phyloP scores from a whole-genome alignment of 2,888 invertebrate species.

The Macropis europaea region DNA sequence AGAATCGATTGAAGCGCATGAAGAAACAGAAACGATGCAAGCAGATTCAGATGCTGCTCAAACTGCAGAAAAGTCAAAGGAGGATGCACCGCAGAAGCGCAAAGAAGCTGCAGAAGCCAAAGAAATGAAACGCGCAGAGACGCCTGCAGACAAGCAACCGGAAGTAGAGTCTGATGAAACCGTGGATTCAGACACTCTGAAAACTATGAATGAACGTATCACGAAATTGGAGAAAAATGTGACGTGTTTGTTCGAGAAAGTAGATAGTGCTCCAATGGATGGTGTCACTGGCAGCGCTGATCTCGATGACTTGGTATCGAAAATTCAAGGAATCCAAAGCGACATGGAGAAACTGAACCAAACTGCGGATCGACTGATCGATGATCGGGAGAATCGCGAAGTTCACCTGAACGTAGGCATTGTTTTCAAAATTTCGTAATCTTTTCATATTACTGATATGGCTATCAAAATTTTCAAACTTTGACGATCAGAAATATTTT shows the following conservation, averaged over 20 bases:
- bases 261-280: slow-evolving; percentile 29
- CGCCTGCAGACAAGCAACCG: background rate
- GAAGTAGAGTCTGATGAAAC: slow-evolving; percentile 14
- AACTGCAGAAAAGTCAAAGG: background rate
- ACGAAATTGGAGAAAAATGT: slow-evolving; percentile 58
- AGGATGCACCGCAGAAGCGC: background rate
- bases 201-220: slow-evolving; percentile 49
- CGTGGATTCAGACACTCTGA: slow-evolving; percentile 14
- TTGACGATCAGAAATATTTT: no score
- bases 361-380: slow-evolving; percentile 79
- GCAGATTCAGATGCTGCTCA: no score
- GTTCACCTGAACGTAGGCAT: slow-evolving; percentile 81
- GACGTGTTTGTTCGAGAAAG: slow-evolving; percentile 61
- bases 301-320: slow-evolving; percentile 76
- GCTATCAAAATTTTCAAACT: no score
- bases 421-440: background rate
- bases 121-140: background rate
- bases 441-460: background rate
- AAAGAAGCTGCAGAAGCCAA: background rate
- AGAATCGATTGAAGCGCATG: background rate
- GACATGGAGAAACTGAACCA: slow-evolving; percentile 79
- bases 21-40: background rate
- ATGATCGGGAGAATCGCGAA: slow-evolving; percentile 82
- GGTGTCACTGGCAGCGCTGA: slow-evolving; percentile 29
- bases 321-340: slow-evolving; percentile 76